Evolutionary conservation across 1,140 invertebrate genomes (phyloP).

Genomic region (Odontomachus brunneus): DNA sequence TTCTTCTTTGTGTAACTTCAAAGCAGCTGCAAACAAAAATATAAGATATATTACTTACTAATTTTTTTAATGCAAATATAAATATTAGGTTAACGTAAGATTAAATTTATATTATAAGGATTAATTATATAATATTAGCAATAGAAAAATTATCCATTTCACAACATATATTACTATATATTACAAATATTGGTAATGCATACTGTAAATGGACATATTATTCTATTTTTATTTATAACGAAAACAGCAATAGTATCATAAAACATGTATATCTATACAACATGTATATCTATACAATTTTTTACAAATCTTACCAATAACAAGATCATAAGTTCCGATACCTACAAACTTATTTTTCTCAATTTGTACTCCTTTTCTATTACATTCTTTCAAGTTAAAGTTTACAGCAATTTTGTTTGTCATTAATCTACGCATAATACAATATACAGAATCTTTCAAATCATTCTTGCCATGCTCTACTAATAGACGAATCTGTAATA

Average conservation of each 20-base stretch:
- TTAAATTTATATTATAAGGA: constrained; percentile 2
- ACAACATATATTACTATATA: too few species aligned
- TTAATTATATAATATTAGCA: too few species aligned
- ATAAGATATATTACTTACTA: background rate
- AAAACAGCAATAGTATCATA: too few species aligned
- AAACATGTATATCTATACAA: too few species aligned
- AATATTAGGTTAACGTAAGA: too few species aligned
- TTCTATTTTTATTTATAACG: too few species aligned
- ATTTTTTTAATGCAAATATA: too few species aligned
- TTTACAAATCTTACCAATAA: constrained; percentile 4
- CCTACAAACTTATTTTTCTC: constrained; percentile 8
- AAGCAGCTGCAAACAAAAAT: constrained; percentile 8
- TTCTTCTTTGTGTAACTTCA: background rate
- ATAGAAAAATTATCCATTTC: too few species aligned
- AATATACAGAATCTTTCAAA: constrained; percentile 10
- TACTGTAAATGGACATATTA: too few species aligned
- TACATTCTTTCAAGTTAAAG: constrained; percentile 8
- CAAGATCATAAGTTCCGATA: constrained; percentile 3
- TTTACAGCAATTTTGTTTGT: constrained; percentile 13
- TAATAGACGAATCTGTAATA: constrained; percentile 1
- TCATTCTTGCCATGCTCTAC: constrained; percentile 13
- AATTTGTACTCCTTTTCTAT: constrained; percentile 23
- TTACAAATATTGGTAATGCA: too few species aligned
- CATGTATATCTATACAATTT: too few species aligned
- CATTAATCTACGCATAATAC: constrained; percentile 9